Base-by-base conservation (phyloP, 2,888 invertebrate genomes). In the Drosophila phalerata region DNA sequence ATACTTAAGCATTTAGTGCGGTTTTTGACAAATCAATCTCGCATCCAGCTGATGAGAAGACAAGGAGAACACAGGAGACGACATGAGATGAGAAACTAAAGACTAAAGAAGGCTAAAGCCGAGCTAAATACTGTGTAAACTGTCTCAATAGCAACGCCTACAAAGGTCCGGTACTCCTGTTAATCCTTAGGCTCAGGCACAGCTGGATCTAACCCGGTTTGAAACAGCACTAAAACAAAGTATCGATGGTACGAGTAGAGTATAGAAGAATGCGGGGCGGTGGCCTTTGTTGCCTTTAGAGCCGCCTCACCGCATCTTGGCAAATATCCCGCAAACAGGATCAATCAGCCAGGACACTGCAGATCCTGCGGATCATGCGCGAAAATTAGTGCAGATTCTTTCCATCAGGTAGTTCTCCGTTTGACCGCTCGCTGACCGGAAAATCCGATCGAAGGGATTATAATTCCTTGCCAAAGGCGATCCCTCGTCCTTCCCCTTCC, bases 381-480 rank as follows among this genome's bases (percentile, higher is more conserved):
- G 71, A 77, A 79, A 85, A 73, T 77, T 83, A 77, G 79, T 89
- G 85, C 90, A 90, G 75, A 79, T 70, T 69, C n/a, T 43, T 25
- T 10, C 9, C 32, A 5, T 49, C 88, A 83, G 87, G 88, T 73
- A 37, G 47, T 13, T 32, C 1, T 10, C n/a, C 5, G 58, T 28
- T 38, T 48, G 72, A 49, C 53, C 55, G 52, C 69, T 68, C 66
- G 71, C 85, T 90, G 86, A 85, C 81, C 81, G 90, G 89, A 90
- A 90, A 90, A 90, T 90, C 90, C 90, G 80, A 80, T 86, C 69
- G 86, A 90, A 85, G 81, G 89, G 85, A 90, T 90, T 89, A 90
- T 80, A 82, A 79, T 77, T 88, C 62, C 22, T 15, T 15, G 40
- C 28, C 45, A 10, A 52, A 45, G 37, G 48, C 40, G 45, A 19